Percentiles rank a stretch among this genome's conserved stretches.
Evolutionary conservation across 1,140 invertebrate genomes (phyloP).

Genomic region (Platyura marginata): DNA sequence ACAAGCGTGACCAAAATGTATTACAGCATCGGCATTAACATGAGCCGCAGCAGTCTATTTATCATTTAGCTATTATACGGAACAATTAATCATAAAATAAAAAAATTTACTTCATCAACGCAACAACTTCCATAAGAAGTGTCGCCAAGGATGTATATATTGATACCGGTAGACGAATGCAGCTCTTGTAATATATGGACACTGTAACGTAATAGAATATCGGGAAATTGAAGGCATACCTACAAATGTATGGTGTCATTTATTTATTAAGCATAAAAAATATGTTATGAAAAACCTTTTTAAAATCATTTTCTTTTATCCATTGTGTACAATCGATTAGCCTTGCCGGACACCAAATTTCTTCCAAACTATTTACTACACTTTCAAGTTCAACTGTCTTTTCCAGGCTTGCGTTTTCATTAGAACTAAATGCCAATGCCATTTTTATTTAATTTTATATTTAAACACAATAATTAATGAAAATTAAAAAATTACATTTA

Average conservation of each 20-base stretch:
- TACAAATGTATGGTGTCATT: constrained; percentile 15
- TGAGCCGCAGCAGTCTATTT: constrained; percentile 52
- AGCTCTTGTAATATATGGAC: constrained; percentile 44
- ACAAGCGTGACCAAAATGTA: constrained; percentile 85
- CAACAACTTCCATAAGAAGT: constrained; percentile 91
- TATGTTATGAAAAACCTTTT: constrained; percentile 33
- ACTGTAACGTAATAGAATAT: constrained; percentile 53
- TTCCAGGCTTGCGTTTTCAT: not conserved
- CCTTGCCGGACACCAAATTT: constrained; percentile 28
- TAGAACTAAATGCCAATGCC: not conserved
- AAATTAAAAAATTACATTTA: too few relatives aligned
- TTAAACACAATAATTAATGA: too few relatives aligned
- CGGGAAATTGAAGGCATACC: constrained; percentile 86
- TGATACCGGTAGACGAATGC: constrained; percentile 26
- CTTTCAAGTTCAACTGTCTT: not conserved
- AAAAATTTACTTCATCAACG: constrained; percentile 56
- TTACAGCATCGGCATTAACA: constrained; percentile 58
- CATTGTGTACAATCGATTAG: constrained; percentile 37
- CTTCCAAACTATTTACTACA: constrained; percentile 5
- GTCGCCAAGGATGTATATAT: constrained; percentile 76
- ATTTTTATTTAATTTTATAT: not conserved
- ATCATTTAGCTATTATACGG: not conserved
- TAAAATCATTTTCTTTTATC: constrained; percentile 41
- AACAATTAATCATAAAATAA: not conserved
- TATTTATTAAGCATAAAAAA: constrained; percentile 4